A percentile compares a stretch with the other conserved stretches of the same genome.
Conservation (phyloP, 2,888 invertebrate genomes). For the Cabera pusaria region DNA sequence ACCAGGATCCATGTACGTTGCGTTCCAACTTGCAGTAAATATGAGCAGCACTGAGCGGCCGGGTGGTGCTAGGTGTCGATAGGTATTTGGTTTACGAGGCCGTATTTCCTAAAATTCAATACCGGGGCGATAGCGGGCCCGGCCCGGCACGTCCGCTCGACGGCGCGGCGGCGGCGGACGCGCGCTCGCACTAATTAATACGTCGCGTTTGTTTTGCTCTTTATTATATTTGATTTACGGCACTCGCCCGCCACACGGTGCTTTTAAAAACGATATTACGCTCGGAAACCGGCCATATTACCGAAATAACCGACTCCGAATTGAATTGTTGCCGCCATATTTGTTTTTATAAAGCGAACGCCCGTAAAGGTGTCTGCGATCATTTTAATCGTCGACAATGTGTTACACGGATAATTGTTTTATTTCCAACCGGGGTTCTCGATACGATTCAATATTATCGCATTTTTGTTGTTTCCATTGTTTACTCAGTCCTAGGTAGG, state of each 20-base stretch:
- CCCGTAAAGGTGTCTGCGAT: constrained; percentile 55
- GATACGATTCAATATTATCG: constrained; percentile 16
- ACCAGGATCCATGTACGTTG: not conserved
- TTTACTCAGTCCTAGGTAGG: no score
- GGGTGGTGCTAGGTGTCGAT: constrained; percentile 5
- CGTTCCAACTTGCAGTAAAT: constrained; percentile 1
- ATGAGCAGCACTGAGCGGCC: constrained; percentile 4
- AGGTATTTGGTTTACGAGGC: constrained; percentile 37
- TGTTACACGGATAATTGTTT: constrained; percentile 44
- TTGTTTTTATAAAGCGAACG: constrained; percentile 58
- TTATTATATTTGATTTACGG: constrained; percentile 72
- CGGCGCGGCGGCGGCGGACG: constrained; percentile 17
- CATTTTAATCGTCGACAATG: constrained; percentile 50
- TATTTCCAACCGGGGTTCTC: constrained; percentile 42
- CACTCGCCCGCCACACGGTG: constrained; percentile 45
- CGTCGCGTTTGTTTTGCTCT: constrained; percentile 66
- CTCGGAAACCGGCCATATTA: constrained; percentile 53
- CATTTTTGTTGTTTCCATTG: constrained; percentile 27
- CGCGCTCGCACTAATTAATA: constrained; percentile 63
- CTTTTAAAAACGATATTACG: constrained; percentile 69
- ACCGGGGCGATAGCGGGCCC: constrained; percentile 37
- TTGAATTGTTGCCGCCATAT: constrained; percentile 63
- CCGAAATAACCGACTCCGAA: constrained; percentile 63
- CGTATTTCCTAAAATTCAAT: constrained; percentile 65
- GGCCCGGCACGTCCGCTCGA: constrained; percentile 1